phyloP scores from a whole-genome alignment of 2,797 vertebrate species.

The Myotis myotis region DNA sequence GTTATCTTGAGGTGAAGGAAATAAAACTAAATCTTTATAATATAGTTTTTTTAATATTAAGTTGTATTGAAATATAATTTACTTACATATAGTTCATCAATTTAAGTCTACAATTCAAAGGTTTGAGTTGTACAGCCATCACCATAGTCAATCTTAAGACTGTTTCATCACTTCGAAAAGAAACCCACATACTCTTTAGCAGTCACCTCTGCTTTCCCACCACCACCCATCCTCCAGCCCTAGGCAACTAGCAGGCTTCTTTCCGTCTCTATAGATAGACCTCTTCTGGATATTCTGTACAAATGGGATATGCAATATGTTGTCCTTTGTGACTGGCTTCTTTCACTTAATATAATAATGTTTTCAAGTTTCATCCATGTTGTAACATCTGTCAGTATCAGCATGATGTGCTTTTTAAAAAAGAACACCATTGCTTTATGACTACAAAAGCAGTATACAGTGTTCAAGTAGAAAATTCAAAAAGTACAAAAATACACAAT shows the following conservation, averaged over 20 bases:
- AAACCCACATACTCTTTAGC: background rate
- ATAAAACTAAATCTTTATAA: background rate
- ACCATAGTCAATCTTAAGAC: background rate
- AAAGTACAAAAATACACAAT: background rate
- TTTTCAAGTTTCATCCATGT: background rate
- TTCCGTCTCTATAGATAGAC: background rate
- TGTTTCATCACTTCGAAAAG: background rate
- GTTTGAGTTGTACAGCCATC: background rate
- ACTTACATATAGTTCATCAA: background rate
- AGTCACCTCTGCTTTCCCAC: background rate
- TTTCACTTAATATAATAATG: background rate
- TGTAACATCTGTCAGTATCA: background rate
- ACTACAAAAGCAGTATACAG: background rate
- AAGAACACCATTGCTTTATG: background rate
- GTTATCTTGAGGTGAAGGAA: background rate
- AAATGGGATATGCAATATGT: background rate
- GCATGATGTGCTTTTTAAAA: background rate
- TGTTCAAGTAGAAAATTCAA: background rate
- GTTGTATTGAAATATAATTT: constrained; percentile 40
- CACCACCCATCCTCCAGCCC: background rate
- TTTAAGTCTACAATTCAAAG: background rate
- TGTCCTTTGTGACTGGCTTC: constrained; percentile 25
- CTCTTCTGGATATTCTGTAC: background rate
- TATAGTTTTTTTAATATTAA: background rate
- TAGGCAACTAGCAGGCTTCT: background rate